Evolutionary conservation across 2,888 invertebrate species (phyloP), one percentile per base, ranked within the genome.

Genomic region (Onthophagus sagittarius): DNA sequence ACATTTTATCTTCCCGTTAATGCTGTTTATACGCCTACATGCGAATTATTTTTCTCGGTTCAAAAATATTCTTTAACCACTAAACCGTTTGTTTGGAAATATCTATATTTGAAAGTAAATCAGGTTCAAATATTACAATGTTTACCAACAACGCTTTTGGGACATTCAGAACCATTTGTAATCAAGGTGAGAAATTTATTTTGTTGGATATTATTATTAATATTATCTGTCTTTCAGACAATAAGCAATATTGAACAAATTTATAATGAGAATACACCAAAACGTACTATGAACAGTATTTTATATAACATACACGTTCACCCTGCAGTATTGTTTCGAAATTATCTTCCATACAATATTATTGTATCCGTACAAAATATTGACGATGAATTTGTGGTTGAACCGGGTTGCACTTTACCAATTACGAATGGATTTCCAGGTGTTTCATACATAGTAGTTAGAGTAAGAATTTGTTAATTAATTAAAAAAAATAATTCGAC

Each of bases 41-140:
- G 93, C 73, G 96, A 97, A 84, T 87, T 99, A 77, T 96, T 94
- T 88, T 97, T 98, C 86, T 94, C 94, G n/a, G 89, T 95, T 4
- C 88, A 91, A 79, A 93, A 92, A 89, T 93, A 93, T 82, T 89
- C 91, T 64, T 90, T 93, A 1, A 93, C 93, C 0, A 89, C 90
- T 15, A 89, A 89, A 33, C 92, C 93, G n/a, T 93, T 92, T 81
- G 86, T 92, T 32, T 94, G 94, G 94, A 91, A 92, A 76, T 92
- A 93, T 79, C 85, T 94, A 13, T 92, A 92, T 80, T 90, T 91
- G 75, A 90, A 90, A 78, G 86, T 92, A 1, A 88, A 87, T 11
- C 87, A 91, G 80, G 88, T 88, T 0, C 91, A 90, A 81, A 84
- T 91, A 7, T 80, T 94, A 74, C 90, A 91, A 77, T 93, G 93